Conservation (phyloP, 1,140 invertebrate species). For the Mya arenaria region DNA sequence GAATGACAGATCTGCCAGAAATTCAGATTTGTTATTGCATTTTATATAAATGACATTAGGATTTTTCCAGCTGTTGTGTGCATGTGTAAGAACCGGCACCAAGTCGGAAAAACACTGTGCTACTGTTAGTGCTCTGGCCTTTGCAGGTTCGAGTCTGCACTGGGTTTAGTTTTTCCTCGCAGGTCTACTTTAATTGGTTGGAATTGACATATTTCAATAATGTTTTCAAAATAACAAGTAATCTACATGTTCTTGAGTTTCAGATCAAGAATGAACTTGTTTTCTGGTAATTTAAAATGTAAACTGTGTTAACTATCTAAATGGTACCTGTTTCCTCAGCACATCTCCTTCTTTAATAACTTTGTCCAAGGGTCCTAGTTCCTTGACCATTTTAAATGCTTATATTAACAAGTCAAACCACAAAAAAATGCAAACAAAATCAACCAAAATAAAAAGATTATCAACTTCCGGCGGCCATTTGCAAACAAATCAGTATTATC, state of each 20-base stretch:
- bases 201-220: too few species aligned
- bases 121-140: too few species aligned
- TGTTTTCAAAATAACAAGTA: not conserved
- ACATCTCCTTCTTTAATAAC: conserved; percentile 70
- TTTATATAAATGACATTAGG: too few species aligned
- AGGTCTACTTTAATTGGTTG: too few species aligned
- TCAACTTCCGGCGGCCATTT: conserved; percentile 49
- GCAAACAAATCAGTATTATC: conserved; percentile 62
- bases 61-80: too few species aligned
- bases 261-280: conserved; percentile 9
- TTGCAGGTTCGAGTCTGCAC: too few species aligned
- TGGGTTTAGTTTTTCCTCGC: too few species aligned
- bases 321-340: conserved; percentile 67
- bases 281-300: not conserved
- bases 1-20: too few species aligned
- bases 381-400: conserved; percentile 58
- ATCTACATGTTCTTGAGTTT: not conserved
- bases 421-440: not conserved
- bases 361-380: conserved; percentile 69
- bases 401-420: not conserved
- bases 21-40: too few species aligned
- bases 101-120: too few species aligned
- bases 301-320: not conserved
- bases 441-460: not conserved
- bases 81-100: too few species aligned